Evolutionary conservation across 2,113 vertebrate genomes (phyloP).

Genomic region (Dolichallabes microphthalmus): DNA sequence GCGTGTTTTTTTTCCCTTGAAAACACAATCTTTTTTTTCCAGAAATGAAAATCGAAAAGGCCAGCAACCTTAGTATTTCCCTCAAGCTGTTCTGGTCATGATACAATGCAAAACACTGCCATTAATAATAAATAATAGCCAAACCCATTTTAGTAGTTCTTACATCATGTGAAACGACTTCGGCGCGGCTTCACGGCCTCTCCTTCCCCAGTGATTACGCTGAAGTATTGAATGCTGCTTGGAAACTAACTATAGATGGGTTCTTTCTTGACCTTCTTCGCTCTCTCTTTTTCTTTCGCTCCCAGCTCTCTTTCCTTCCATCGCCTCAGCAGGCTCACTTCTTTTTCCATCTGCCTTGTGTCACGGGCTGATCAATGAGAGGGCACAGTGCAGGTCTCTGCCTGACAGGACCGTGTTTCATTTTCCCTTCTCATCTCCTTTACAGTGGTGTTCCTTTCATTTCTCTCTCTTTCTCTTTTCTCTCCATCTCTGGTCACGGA

Average conservation of each 20-base stretch:
- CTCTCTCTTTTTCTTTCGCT: not conserved
- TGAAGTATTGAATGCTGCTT: slow-evolving; percentile 9
- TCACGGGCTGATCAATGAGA: slow-evolving; percentile 49
- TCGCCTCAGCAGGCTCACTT: slow-evolving; percentile 14
- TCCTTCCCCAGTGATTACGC: slow-evolving; percentile 7
- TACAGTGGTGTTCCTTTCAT: slow-evolving; percentile 22
- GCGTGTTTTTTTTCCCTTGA: not conserved
- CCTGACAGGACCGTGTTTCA: slow-evolving; percentile 46
- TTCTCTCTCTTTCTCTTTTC: not conserved
- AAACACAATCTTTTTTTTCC: not conserved
- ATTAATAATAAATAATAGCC: slow-evolving; percentile 26
- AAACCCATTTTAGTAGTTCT: not conserved
- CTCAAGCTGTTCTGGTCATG: not conserved
- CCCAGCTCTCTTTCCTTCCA: not conserved
- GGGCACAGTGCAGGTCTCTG: slow-evolving; percentile 38
- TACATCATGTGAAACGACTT: slow-evolving; percentile 9
- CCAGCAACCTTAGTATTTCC: not conserved
- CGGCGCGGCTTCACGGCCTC: not conserved
- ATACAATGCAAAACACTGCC: slow-evolving; percentile 4
- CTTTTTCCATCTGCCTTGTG: slow-evolving; percentile 41
- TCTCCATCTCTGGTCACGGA: slow-evolving; percentile 1
- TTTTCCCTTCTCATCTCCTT: slow-evolving; percentile 24
- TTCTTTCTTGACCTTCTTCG: not conserved
- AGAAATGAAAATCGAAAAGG: slow-evolving; percentile 10
- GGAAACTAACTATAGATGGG: slow-evolving; percentile 17